Evolutionary conservation across 92 coral and sea anemone species (phyloP).

Genomic region (Anthopleura xanthogrammica): DNA sequence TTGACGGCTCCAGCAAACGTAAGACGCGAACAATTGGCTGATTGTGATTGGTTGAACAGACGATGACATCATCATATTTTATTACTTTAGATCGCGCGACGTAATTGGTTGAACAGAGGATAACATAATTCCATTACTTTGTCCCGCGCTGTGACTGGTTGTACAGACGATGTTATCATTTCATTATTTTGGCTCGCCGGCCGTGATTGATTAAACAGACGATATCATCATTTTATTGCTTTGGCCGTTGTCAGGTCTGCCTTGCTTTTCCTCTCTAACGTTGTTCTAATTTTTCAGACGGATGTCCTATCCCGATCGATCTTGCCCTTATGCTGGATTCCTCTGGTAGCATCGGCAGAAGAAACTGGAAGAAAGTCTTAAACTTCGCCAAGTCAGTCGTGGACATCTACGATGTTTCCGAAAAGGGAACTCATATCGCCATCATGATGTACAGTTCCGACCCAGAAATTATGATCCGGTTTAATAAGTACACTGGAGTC

Average conservation of each 20-base stretch:
- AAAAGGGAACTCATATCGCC: constrained; percentile 37
- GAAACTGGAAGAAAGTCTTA: constrained; percentile 33
- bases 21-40: no score
- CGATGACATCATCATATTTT: no score
- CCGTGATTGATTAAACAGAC: no score
- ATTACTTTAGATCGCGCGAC: no score
- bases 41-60: no score
- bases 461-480: constrained; percentile 28
- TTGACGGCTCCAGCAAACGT: no score
- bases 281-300: constrained; percentile 25
- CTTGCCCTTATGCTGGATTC: constrained; percentile 55
- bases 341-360: constrained; percentile 57
- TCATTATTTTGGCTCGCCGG: no score
- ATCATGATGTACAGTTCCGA: constrained; percentile 29
- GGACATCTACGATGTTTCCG: constrained; percentile 35
- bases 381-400: constrained; percentile 28
- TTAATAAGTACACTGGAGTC: constrained; percentile 37
- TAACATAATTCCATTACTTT: no score
- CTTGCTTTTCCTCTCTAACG: background rate
- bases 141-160: no score
- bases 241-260: background rate
- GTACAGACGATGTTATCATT: no score
- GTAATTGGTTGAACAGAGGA: no score
- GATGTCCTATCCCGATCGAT: constrained; percentile 57
- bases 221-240: background rate